Conservation (phyloP, 2,888 invertebrate genomes). For the Nemotelus nigrinus region DNA sequence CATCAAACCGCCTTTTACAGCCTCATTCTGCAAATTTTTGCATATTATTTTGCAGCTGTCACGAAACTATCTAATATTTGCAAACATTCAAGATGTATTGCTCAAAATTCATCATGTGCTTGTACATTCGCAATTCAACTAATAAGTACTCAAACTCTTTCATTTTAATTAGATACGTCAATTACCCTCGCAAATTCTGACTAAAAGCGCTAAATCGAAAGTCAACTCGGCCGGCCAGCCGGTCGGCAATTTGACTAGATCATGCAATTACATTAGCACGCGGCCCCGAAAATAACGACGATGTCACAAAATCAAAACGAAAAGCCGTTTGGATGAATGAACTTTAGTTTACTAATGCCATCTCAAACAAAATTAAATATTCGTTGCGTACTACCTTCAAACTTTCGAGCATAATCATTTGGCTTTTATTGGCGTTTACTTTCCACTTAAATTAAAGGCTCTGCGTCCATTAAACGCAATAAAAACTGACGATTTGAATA, state of each 20-base stretch:
- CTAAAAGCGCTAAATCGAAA: constrained; percentile 1
- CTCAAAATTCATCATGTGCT: too few species aligned
- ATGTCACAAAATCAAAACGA: constrained; percentile 7
- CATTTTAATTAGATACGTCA: not conserved
- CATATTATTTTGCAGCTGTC: too few species aligned
- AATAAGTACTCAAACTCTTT: too few species aligned
- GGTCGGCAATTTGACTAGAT: not conserved
- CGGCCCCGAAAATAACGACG: not conserved
- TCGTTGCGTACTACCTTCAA: not conserved
- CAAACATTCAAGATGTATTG: too few species aligned
- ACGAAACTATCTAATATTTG: too few species aligned
- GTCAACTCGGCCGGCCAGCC: not conserved
- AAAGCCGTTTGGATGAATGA: constrained; percentile 21
- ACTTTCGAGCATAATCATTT: not conserved
- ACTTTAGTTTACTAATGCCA: constrained; percentile 32
- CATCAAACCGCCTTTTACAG: too few species aligned
- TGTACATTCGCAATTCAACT: too few species aligned
- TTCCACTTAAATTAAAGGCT: constrained; percentile 17
- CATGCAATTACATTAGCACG: not conserved
- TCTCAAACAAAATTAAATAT: constrained; percentile 18
- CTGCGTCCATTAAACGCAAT: not conserved
- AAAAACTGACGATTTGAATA: constrained; percentile 26
- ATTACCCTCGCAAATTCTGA: not conserved
- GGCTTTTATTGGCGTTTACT: constrained; percentile 27
- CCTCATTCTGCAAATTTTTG: too few species aligned